A percentile compares a stretch with the other conserved stretches of the same genome.
Evolutionary conservation across 2,113 vertebrate species (phyloP).

Genomic region (Fulmarus glacialis): DNA sequence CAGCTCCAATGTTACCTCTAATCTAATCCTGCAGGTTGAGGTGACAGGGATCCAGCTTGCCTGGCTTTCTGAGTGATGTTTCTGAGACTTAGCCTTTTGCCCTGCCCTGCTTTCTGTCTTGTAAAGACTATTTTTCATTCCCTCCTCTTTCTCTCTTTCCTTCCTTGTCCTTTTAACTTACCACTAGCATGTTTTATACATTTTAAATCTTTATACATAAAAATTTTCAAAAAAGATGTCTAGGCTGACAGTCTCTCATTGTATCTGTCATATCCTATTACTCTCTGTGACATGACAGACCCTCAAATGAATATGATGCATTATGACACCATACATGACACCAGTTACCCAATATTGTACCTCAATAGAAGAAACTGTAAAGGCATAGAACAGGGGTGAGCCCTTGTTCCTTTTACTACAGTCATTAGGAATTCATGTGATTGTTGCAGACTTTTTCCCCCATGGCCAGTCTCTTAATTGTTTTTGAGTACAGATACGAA

Average conservation of each 20-base stretch:
- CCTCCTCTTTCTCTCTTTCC: not conserved
- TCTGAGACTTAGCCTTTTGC: not conserved
- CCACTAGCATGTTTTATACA: not conserved
- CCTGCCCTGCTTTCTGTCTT: not conserved
- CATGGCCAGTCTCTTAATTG: not conserved
- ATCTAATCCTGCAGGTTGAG: not conserved
- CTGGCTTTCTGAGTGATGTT: not conserved
- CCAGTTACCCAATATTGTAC: constrained; percentile 58
- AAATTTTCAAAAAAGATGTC: not conserved
- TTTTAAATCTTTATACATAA: not conserved
- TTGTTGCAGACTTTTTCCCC: not conserved
- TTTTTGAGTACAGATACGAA: not conserved
- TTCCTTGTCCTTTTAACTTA: not conserved
- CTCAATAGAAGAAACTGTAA: constrained; percentile 62
- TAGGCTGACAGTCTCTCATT: constrained; percentile 28
- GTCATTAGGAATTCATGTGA: not conserved
- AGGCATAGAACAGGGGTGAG: not conserved
- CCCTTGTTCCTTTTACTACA: constrained; percentile 12
- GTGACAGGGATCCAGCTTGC: not conserved
- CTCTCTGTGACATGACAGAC: constrained; percentile 46
- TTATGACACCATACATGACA: constrained; percentile 68
- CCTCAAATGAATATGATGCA: constrained; percentile 27
- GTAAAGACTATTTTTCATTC: not conserved
- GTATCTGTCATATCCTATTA: constrained; percentile 62
- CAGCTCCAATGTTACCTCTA: not conserved